These are phyloP conservation scores for Semotilus atromaculatus DNA, from an alignment of 2,797 vertebrate genomes.

Conservation along the genomic window DNA sequence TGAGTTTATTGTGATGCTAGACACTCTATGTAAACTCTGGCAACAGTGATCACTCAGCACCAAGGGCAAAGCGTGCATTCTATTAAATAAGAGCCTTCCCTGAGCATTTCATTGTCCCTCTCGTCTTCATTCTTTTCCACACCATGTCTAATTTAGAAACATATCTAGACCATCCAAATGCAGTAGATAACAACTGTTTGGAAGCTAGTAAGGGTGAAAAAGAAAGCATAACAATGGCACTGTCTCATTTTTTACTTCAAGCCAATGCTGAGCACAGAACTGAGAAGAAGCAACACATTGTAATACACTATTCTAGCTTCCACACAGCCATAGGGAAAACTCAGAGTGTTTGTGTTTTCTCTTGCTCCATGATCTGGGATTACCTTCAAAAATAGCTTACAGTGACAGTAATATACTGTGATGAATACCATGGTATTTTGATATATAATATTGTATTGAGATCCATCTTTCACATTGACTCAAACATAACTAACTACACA, in stretches of 20 bases:
- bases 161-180: slow-evolving; percentile 8
- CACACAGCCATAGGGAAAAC: background rate
- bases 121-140: slow-evolving; percentile 2
- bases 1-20: background rate
- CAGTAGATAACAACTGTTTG: background rate
- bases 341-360: background rate
- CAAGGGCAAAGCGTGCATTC: background rate
- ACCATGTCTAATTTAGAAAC: slow-evolving; percentile 16
- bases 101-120: slow-evolving; percentile 5
- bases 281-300: background rate
- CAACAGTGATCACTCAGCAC: slow-evolving; percentile 1
- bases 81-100: slow-evolving; percentile 11
- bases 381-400: background rate
- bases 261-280: background rate
- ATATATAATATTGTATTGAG: too few relatives aligned
- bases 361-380: background rate
- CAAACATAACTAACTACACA: too few relatives aligned
- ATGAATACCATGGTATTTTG: background rate
- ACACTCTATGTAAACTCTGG: background rate
- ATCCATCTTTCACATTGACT: too few relatives aligned
- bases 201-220: background rate
- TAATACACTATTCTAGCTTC: background rate
- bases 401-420: background rate
- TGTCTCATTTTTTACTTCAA: background rate
- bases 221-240: background rate